Base-by-base conservation (phyloP, 2,888 invertebrate species). In the Mesochorus sp. region DNA sequence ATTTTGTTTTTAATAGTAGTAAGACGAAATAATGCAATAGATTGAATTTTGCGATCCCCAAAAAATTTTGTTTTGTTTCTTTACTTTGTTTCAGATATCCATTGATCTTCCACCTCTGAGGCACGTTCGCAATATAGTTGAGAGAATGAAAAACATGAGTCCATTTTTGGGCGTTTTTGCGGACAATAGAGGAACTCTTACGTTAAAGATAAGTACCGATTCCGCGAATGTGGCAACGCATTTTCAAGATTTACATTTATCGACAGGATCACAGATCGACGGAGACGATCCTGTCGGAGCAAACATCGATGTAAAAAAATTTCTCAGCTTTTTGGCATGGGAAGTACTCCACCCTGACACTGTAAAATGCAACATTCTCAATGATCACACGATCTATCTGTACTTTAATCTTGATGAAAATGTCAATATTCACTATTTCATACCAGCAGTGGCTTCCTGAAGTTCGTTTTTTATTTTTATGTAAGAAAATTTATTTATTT, bases 131-230 rank as follows among this genome's bases (percentile, higher is more conserved):
- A 95, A 94, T 79, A 94, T 97, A 3, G 94, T 97, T 28, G 98
- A 98, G 80, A 93, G 96, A 80, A 95, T 98, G 94, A 96, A 95
- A 88, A 95, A 94, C 64, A 94, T 98, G 91, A 94, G 95, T 6
- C 92, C 95, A 0, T 94, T 93, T 76, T 92, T 98, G 34, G 93
- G 94, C 0, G 92, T 98, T 37, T 93, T 94, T 74, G 97, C 96
- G 0, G 95, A 94, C 34, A 94, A 94, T 28, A 92, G 92, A 66
- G 97, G 97, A 0, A 92, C 94, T 67, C 91, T 97, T 10, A 94
- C 94, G 14, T 90, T 98, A 39, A 94, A 95, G 83, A 95, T 97
- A 37, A 95, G 95, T 86, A 96, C 96, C 0, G 96, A 95, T 83
- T 93, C 95, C 91, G 96, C 96, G 2, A 95, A 94, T 53, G 94